phyloP scores from a whole-genome alignment of 2,113 vertebrate genomes.

The Cebidichthys violaceus region DNA sequence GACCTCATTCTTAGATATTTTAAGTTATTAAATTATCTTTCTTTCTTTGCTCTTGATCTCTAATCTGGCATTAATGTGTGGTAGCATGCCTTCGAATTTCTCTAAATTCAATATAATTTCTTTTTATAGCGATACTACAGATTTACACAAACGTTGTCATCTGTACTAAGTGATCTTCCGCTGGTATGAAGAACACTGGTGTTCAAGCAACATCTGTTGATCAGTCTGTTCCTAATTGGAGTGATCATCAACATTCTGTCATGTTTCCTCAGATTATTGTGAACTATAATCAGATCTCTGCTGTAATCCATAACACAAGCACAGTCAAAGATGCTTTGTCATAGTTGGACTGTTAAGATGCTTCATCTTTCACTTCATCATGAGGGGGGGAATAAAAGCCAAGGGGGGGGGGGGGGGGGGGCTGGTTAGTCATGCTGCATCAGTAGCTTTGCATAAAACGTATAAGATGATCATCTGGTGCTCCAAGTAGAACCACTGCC shows the following conservation, averaged over 20 bases:
- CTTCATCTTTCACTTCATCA: conserved; percentile 32
- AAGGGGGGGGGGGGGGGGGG: conserved; percentile 16
- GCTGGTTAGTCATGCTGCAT: conserved; percentile 43
- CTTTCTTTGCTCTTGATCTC: background rate
- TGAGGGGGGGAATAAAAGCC: conserved; percentile 10
- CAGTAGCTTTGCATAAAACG: conserved; percentile 36
- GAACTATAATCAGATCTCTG: conserved; percentile 16
- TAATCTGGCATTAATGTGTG: conserved; percentile 2
- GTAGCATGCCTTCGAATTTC: conserved; percentile 20
- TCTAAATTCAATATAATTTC: conserved; percentile 7
- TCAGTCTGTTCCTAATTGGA: conserved; percentile 29
- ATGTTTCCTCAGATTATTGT: conserved; percentile 11
- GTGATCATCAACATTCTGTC: conserved; percentile 26
- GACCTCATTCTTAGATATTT: conserved; percentile 10
- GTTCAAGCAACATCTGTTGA: conserved; percentile 26
- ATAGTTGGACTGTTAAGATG: background rate
- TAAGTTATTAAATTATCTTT: conserved; percentile 11
- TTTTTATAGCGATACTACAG: background rate
- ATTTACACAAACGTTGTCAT: conserved; percentile 10
- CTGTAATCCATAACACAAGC: conserved; percentile 22
- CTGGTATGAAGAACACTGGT: background rate
- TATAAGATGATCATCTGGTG: conserved; percentile 43
- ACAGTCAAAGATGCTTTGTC: conserved; percentile 4
- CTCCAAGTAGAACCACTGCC: conserved; percentile 41
- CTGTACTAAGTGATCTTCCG: background rate